Evolutionary conservation across 2,888 invertebrate genomes (phyloP).

Genomic region (Eupithecia vulgata): DNA sequence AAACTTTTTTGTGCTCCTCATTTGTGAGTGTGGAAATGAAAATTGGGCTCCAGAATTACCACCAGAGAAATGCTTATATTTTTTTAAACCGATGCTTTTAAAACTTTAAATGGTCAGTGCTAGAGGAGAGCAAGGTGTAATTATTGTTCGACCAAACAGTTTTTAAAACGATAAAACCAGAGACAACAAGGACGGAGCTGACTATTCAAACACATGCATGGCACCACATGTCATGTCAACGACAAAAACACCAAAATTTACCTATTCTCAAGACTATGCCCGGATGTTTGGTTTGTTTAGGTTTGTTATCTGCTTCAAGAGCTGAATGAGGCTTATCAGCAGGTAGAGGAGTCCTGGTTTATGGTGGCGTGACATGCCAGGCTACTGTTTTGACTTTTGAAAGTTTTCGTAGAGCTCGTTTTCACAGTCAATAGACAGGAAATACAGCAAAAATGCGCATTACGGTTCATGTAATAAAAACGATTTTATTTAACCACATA

Average conservation of each 20-base stretch:
- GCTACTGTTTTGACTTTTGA: conserved; percentile 63
- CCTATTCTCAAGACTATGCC: conserved; percentile 57
- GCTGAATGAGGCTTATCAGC: conserved; percentile 74
- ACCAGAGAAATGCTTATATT: not conserved
- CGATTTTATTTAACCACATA: not conserved
- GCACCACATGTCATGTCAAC: conserved; percentile 64
- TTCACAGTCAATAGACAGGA: not conserved
- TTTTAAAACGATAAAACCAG: conserved; percentile 26
- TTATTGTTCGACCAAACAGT: conserved; percentile 16
- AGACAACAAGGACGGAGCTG: conserved; percentile 28
- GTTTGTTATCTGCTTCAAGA: conserved; percentile 66
- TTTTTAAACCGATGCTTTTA: not conserved
- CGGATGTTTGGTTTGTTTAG: conserved; percentile 75
- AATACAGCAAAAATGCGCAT: not conserved
- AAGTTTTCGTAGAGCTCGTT: conserved; percentile 8
- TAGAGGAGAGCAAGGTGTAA: not conserved
- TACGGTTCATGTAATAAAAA: not conserved
- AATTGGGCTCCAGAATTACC: conserved; percentile 6
- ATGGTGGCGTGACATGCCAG: conserved; percentile 53
- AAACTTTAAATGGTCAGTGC: not conserved
- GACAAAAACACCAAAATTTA: conserved; percentile 52
- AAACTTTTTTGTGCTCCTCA: conserved; percentile 4
- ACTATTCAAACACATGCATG: conserved; percentile 41
- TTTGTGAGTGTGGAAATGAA: conserved; percentile 21
- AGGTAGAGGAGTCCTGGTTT: conserved; percentile 64